Conservation (phyloP, 1,140 invertebrate species). For the Vanessa tameamea region DNA sequence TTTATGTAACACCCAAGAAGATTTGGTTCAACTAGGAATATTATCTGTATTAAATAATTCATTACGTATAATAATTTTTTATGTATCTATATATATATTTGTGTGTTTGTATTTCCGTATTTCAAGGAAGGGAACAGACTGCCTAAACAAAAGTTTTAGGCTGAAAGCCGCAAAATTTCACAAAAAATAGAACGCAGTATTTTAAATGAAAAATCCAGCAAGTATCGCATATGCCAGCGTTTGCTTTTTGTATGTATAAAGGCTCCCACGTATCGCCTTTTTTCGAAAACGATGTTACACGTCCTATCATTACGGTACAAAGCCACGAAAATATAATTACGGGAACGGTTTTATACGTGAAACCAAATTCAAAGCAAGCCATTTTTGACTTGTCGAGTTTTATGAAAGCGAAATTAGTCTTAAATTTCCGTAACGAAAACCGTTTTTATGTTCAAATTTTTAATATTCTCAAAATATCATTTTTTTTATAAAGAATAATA, state of each 20-base stretch:
- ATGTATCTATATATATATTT: too few species aligned
- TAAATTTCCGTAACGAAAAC: neutral
- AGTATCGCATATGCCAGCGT: conserved; percentile 12
- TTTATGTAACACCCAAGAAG: too few species aligned
- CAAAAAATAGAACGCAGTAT: conserved; percentile 9
- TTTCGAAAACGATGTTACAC: conserved; percentile 22
- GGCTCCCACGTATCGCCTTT: conserved; percentile 14
- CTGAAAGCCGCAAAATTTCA: conserved; percentile 1
- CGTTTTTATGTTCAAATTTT: too few species aligned
- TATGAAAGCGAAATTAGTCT: conserved; percentile 9
- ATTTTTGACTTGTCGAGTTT: conserved; percentile 7
- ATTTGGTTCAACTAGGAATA: too few species aligned
- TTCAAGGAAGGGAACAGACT: neutral
- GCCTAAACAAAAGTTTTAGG: neutral
- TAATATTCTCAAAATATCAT: too few species aligned
- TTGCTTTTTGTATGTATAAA: conserved; percentile 19
- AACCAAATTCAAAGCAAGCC: neutral
- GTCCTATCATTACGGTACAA: conserved; percentile 25
- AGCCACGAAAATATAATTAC: conserved; percentile 18
- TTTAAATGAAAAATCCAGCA: conserved; percentile 26
- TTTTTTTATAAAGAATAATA: neutral
- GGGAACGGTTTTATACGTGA: conserved; percentile 8
- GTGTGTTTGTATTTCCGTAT: neutral
- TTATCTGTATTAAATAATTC: too few species aligned
- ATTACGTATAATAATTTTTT: too few species aligned